Conservation (phyloP, 2,888 invertebrate genomes). For the Stenodema calcarata region DNA sequence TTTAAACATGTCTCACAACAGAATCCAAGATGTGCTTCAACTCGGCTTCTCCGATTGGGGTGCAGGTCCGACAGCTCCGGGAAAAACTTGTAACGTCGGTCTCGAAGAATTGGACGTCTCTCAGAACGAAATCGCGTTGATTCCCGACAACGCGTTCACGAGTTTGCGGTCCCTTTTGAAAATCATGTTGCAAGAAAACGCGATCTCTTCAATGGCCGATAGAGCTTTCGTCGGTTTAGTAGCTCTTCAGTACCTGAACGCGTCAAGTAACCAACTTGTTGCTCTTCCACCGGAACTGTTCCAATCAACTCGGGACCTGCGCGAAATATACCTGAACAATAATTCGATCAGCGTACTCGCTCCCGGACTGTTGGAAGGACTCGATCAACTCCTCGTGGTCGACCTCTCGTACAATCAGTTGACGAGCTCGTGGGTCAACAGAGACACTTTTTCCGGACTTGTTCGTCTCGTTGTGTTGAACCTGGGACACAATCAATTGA, state of each 20-base stretch:
- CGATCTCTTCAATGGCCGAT: conserved; percentile 78
- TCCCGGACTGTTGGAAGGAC: conserved; percentile 80
- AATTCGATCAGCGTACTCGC: conserved; percentile 85
- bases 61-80: conserved; percentile 70
- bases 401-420: conserved; percentile 86
- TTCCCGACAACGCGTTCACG: conserved; percentile 77
- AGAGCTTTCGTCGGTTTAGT: conserved; percentile 81
- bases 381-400: conserved; percentile 82
- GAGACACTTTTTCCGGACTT: conserved; percentile 83
- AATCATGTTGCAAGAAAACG: conserved; percentile 82
- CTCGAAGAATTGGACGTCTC: conserved; percentile 76
- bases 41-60: conserved; percentile 80
- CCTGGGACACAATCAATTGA: conserved; percentile 82
- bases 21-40: conserved; percentile 77
- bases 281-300: conserved; percentile 83
- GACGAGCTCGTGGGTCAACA: conserved; percentile 82
- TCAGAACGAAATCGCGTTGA: conserved; percentile 75
- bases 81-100: conserved; percentile 72
- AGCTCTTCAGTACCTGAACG: conserved; percentile 80
- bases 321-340: conserved; percentile 83
- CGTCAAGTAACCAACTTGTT: conserved; percentile 84
- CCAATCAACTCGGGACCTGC: conserved; percentile 78
- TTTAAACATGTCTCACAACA: conserved; percentile 84
- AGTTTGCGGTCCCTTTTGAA: conserved; percentile 79
- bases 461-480: conserved; percentile 85